Evolutionary conservation across 2,113 vertebrate genomes (phyloP).

Genomic region (Perognathus longimembris): DNA sequence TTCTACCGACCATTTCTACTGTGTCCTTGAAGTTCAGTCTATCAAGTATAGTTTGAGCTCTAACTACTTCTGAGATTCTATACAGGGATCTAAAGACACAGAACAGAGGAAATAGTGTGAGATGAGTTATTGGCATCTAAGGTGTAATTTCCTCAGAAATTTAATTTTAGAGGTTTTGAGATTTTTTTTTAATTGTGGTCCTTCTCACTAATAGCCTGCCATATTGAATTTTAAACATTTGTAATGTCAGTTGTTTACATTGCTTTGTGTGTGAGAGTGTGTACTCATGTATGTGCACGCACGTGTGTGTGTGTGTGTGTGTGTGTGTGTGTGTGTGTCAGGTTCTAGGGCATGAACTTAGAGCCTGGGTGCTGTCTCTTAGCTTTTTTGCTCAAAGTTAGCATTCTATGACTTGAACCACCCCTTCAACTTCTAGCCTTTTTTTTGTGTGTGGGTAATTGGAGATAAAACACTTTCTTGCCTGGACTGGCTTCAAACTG

Average conservation of each 20-base stretch:
- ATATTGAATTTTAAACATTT: background rate
- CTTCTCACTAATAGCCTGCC: background rate
- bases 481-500: too few relatives aligned
- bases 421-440: too few relatives aligned
- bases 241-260: background rate
- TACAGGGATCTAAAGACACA: background rate
- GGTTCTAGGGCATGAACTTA: too few relatives aligned
- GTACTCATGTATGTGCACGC: background rate
- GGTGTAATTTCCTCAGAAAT: slow-evolving; percentile 28
- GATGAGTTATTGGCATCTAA: background rate
- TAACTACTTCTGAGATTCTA: background rate
- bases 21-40: background rate
- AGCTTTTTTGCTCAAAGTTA: too few relatives aligned
- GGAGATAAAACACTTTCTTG: too few relatives aligned
- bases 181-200: background rate
- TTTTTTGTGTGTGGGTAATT: too few relatives aligned
- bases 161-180: slow-evolving; percentile 10
- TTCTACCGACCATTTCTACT: background rate
- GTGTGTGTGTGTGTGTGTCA: too few relatives aligned
- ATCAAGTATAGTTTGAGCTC: background rate
- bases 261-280: background rate
- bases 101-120: background rate
- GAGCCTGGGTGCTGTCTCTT: too few relatives aligned
- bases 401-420: slow-evolving; percentile 9
- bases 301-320: too few relatives aligned